Evolutionary conservation across 2,797 vertebrate species (phyloP).

Genomic region (Zalophus californianus): DNA sequence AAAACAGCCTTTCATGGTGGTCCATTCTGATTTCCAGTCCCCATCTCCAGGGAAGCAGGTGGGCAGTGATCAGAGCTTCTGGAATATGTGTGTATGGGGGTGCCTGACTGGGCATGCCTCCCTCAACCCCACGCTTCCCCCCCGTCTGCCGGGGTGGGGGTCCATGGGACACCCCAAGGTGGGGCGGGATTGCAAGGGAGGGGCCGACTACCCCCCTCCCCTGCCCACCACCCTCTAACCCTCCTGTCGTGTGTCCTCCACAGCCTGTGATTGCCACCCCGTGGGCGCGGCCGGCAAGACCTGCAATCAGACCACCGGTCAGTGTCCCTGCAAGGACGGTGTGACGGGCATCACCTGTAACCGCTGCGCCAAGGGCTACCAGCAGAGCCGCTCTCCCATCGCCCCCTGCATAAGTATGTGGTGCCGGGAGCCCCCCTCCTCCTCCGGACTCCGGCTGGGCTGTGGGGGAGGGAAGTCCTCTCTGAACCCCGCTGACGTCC

Average conservation of each 20-base stretch:
- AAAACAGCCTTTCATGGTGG: not conserved
- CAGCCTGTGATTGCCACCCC: conserved; percentile 99
- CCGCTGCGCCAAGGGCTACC: conserved; percentile 98
- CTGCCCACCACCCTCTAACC: conserved; percentile 63
- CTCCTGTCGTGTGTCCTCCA: conserved; percentile 85
- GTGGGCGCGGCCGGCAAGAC: conserved; percentile 99
- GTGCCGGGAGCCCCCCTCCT: conserved; percentile 60
- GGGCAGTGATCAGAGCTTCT: not conserved
- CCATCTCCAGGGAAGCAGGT: not conserved
- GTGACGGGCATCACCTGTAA: conserved; percentile 99
- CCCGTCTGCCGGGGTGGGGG: not conserved
- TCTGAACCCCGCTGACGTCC: not conserved
- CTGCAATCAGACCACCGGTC: conserved; percentile 99
- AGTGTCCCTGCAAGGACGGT: conserved; percentile 98
- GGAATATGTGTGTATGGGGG: not conserved
- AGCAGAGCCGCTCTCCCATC: conserved; percentile 99
- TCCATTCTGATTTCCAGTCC: not conserved
- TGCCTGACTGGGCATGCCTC: not conserved
- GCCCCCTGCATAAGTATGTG: conserved; percentile 98
- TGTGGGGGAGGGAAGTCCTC: not conserved
- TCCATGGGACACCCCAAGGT: rapidly evolving
- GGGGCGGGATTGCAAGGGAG: rapidly evolving
- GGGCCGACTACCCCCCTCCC: not conserved
- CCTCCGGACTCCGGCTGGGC: not conserved
- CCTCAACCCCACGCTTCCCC: not conserved